Evolutionary conservation across 2,113 vertebrate genomes (phyloP).

Genomic region (Phaethon lepturus): DNA sequence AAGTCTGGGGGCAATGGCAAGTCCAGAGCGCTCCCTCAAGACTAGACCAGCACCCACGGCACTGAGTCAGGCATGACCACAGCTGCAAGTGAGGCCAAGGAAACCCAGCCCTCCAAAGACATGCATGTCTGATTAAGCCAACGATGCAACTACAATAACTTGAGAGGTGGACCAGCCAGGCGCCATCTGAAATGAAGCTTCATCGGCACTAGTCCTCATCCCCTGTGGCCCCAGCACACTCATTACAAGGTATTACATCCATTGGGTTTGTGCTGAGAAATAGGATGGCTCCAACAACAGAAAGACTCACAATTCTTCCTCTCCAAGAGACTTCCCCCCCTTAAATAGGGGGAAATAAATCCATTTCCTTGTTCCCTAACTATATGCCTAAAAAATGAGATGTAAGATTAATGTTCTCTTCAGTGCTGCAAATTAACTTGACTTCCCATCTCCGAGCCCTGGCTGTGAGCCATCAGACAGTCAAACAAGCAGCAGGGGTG

Average conservation of each 20-base stretch:
- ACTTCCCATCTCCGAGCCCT: neutral
- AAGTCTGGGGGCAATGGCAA: neutral
- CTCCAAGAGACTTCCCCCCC: neutral
- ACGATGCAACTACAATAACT: neutral
- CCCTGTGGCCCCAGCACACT: neutral
- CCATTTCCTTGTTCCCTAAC: neutral
- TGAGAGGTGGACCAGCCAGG: neutral
- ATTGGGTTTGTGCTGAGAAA: neutral
- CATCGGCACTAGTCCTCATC: neutral
- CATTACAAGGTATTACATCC: neutral
- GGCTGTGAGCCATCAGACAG: neutral
- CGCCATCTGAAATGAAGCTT: neutral
- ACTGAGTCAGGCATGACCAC: neutral
- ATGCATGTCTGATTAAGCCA: neutral
- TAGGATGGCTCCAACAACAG: fast-evolving
- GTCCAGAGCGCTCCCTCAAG: neutral
- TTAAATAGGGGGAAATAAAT: neutral
- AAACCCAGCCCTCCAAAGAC: neutral
- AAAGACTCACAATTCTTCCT: neutral
- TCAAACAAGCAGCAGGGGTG: neutral
- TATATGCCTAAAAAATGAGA: neutral
- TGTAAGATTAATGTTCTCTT: neutral
- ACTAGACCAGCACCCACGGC: neutral
- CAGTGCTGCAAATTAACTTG: neutral
- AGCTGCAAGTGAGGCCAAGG: neutral